Evolutionary conservation across 2,888 invertebrate genomes (phyloP), one percentile per base, ranked within the genome.

Genomic region (Athalia cordata): DNA sequence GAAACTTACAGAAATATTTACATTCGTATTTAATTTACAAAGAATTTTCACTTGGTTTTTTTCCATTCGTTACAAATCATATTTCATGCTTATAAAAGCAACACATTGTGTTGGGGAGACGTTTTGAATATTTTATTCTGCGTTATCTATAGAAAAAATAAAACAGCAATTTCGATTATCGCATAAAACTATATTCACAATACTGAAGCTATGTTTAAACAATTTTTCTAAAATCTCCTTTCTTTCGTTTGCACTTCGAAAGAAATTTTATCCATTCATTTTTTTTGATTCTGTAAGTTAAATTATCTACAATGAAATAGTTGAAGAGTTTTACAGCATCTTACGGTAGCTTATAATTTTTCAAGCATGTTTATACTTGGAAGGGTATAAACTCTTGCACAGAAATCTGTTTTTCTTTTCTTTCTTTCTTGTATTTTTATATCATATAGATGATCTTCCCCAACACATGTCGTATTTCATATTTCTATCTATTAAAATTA

Each of bases 11-110:
- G 64, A 62, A 74, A 70, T 72, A 50, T 62, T 70, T 64, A 78
- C 78, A 78, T 29, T 29, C 29, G 65, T 64, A 45, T 74, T 78
- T 9, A 52, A 65, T 78, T 72, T 74, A 78, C 78, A 78, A 29
- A 49, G 70, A 61, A 68, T 70, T 77, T 77, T 61, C 3, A 29
- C 29, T 29, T 29, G 29, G 29, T 29, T 0, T 29, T 29, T 29
- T 29, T 29, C 29, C 29, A 29, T 62, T 62, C 13, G 5, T 75
- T 75, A 75, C 75, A 75, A 75, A 75, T 64, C 62, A 62, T 72
- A 72, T 72, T 55, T 29, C 29, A 47, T 72, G 45, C 8, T 66
- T 66, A 66, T 8, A 43, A 45, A n/a, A 11, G 11, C 11, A 13
- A 45, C 45, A 47, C 66, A 47, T 43, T 45, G 66, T 66, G 66